phyloP scores from a whole-genome alignment of 92 coral and sea anemone species.

The Scolanthus callimorphus region DNA sequence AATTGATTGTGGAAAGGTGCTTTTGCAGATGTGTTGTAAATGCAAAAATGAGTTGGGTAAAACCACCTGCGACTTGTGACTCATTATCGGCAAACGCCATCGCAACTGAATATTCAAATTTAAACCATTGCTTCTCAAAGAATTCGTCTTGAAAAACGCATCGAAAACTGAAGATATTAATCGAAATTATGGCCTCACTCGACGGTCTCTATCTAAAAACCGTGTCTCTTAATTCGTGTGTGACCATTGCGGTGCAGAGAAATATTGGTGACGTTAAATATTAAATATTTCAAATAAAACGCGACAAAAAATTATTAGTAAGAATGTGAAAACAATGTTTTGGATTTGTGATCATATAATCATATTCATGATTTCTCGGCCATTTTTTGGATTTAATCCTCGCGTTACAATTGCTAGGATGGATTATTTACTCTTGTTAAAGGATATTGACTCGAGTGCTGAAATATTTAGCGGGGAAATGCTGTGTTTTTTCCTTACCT shows the following conservation, averaged over 20 bases:
- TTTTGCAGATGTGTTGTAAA: not conserved
- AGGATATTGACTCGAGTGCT: not conserved
- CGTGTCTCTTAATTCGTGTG: too few relatives aligned
- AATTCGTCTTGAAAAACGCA: too few relatives aligned
- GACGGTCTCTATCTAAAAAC: too few relatives aligned
- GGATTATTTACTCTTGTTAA: not conserved
- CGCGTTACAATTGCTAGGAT: too few relatives aligned
- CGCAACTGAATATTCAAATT: not conserved
- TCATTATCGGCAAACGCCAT: not conserved
- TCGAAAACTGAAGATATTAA: too few relatives aligned
- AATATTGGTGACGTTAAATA: not conserved
- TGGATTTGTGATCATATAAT: not conserved
- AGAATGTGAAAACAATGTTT: not conserved
- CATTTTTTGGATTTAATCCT: too few relatives aligned
- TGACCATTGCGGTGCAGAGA: not conserved
- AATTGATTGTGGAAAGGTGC: not conserved
- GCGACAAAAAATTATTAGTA: not conserved
- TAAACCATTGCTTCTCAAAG: not conserved
- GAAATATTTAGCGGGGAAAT: not conserved
- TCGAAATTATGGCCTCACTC: too few relatives aligned
- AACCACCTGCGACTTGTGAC: not conserved
- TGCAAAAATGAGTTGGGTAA: not conserved
- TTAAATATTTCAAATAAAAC: not conserved
- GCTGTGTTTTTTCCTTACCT: constrained; percentile 56
- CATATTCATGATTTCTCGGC: not conserved